These are phyloP conservation scores for Zeugodacus cucurbitae DNA, from an alignment of 1,140 invertebrate species.

Conservation along the genomic window DNA sequence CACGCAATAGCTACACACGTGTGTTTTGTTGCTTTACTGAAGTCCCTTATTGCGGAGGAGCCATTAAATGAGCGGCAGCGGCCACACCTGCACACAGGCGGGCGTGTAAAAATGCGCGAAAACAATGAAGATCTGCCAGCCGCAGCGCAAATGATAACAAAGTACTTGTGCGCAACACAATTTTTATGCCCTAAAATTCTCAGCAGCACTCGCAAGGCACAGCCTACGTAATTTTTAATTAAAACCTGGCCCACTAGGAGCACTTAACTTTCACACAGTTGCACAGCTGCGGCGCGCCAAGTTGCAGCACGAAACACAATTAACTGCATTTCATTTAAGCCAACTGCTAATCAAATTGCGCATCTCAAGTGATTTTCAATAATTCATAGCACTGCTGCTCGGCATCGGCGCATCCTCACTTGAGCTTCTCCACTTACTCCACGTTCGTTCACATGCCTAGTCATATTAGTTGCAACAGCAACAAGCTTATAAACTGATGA, in stretches of 20 bases:
- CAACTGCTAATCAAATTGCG: conserved; percentile 24
- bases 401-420: not conserved
- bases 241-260: not conserved
- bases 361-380: conserved; percentile 24
- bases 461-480: not conserved
- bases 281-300: not conserved
- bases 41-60: not conserved
- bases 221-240: conserved; percentile 19
- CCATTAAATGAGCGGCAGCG: not conserved
- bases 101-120: conserved; percentile 13
- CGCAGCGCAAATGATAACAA: not conserved
- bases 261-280: not conserved
- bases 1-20: not conserved
- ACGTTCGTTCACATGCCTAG: not conserved
- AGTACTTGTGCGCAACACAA: not conserved
- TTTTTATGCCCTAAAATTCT: conserved; percentile 3
- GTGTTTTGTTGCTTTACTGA: not conserved
- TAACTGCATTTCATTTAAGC: conserved; percentile 29
- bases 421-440: not conserved
- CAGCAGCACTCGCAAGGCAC: not conserved
- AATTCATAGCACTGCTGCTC: not conserved
- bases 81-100: conserved; percentile 5
- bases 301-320: not conserved
- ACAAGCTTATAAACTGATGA: not conserved
- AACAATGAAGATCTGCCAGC: not conserved